Percentiles rank a stretch among this genome's conserved stretches.
Evolutionary conservation across 35 echinoderm and acorn worm genomes (phyloP).

Genomic region (Apostichopus parvimensis): DNA sequence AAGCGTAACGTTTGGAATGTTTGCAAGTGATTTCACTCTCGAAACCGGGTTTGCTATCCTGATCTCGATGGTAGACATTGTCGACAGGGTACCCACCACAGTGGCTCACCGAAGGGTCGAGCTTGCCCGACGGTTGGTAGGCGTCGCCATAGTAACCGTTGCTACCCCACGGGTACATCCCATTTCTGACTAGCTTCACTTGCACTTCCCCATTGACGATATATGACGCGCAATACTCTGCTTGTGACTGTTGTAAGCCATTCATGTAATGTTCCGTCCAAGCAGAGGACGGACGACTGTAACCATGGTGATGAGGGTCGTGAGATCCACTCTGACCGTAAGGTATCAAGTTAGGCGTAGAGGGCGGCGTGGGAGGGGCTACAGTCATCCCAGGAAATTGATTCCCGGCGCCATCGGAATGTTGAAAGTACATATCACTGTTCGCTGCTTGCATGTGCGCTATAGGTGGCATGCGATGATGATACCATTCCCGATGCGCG

Average conservation of each 20-base stretch:
- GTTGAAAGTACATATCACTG: slow-evolving; percentile 25
- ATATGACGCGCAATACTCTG: slow-evolving; percentile 73
- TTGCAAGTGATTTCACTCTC: slow-evolving; percentile 29
- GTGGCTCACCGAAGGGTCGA: slow-evolving; percentile 11
- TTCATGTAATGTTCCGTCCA: slow-evolving; percentile 58
- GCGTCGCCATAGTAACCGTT: slow-evolving; percentile 48
- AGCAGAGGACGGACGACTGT: neutral
- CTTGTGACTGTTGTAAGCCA: slow-evolving; percentile 50
- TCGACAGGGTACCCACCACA: slow-evolving; percentile 31
- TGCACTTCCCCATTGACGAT: slow-evolving; percentile 85
- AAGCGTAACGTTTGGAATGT: slow-evolving; percentile 44
- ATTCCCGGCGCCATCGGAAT: neutral
- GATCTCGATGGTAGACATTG: slow-evolving; percentile 2
- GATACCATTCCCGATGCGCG: slow-evolving; percentile 54
- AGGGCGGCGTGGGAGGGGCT: slow-evolving; percentile 59
- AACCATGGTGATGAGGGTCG: slow-evolving; percentile 33
- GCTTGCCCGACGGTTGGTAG: slow-evolving; percentile 1
- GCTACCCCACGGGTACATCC: slow-evolving; percentile 40
- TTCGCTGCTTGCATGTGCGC: slow-evolving; percentile 25
- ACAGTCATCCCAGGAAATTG: slow-evolving; percentile 46
- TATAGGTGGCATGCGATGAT: slow-evolving; percentile 17
- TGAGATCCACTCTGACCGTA: slow-evolving; percentile 17
- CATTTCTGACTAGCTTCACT: slow-evolving; percentile 73
- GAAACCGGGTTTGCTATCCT: slow-evolving; percentile 45
- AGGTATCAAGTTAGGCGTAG: slow-evolving; percentile 41